Conservation (phyloP, 2,113 vertebrate species). For the Connochaetes taurinus region DNA sequence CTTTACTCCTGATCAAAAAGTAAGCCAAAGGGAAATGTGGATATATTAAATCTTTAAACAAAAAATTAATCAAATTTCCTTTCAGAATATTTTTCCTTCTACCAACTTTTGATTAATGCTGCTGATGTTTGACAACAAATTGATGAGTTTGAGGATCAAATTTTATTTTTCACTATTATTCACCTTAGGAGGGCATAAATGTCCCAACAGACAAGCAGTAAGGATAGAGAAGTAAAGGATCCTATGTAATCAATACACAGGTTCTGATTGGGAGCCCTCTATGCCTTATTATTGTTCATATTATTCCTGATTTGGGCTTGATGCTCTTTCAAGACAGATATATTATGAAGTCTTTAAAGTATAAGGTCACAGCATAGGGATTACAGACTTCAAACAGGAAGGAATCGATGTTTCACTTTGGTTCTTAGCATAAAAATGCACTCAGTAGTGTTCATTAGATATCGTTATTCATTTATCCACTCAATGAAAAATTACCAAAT, state of each 20-base stretch:
- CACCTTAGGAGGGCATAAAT: neutral
- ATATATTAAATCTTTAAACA: neutral
- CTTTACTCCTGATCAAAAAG: neutral
- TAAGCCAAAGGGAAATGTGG: neutral
- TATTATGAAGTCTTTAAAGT: neutral
- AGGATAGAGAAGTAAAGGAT: neutral
- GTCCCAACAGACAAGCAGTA: neutral
- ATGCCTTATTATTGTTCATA: neutral
- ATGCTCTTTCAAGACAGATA: neutral
- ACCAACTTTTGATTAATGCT: constrained; percentile 7
- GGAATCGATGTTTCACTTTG: neutral
- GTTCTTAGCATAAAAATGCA: neutral
- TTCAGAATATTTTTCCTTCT: neutral
- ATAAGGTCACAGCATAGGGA: neutral
- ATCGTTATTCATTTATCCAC: neutral
- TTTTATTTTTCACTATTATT: constrained; percentile 1
- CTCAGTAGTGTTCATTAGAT: neutral
- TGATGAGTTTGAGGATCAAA: neutral
- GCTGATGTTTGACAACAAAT: neutral
- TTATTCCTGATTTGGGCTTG: neutral
- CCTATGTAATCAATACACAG: neutral
- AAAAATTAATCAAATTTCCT: neutral
- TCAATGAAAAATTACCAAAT: neutral
- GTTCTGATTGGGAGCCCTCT: neutral
- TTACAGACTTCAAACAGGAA: neutral